Base-by-base conservation (phyloP, 2,113 vertebrate species). In the Bambusicola thoracicus region DNA sequence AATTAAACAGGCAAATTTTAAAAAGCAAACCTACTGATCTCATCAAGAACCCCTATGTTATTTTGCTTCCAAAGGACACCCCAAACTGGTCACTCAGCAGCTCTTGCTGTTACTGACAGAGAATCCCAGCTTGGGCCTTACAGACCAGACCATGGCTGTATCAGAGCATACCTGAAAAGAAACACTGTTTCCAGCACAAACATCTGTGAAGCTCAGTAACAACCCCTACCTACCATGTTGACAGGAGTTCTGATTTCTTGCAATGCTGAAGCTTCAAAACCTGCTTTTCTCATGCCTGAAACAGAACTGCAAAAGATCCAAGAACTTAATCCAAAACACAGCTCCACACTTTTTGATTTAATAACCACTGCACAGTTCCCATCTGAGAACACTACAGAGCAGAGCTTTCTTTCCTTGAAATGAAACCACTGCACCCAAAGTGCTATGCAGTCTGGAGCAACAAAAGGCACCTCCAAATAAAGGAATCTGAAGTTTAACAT, bases 271-370 rank as follows among this genome's bases (percentile, higher is more conserved):
- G 81, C 70, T 90, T 87, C 72, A 11, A 21, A 48, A 74, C 79
- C 67, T 56, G 74, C 83, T 40, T 90, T 90, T 81, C 62, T 62
- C 81, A 67, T 43, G 55, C 49, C 85, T 94, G 87, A 67, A 78
- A 91, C 72, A 72, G 56, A 90, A 79, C 94, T 96, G 27, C 81
- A 89, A 87, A n/a, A 76, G 22, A 95, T 17, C 21, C 56, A 1
- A 87, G 25, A 43, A 38, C 55, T 66, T 85, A 0, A 69, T 8
- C 69, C 8, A 66, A 90, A 66, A 85, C 24, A 41, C 0, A 1
- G 7, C 40, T 87, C n/a, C 58, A 30, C 19, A 6, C 11, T 18
- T 73, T 79, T 5, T 53, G 78, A 30, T 22, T 24, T 24, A 92
- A 69, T 46, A 17, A 21, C 11, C 76, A 15, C 10, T 32, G 32